Evolutionary conservation across 1,140 invertebrate genomes (phyloP), one percentile per base, ranked within the genome.

Genomic region (Drosophila azteca): DNA sequence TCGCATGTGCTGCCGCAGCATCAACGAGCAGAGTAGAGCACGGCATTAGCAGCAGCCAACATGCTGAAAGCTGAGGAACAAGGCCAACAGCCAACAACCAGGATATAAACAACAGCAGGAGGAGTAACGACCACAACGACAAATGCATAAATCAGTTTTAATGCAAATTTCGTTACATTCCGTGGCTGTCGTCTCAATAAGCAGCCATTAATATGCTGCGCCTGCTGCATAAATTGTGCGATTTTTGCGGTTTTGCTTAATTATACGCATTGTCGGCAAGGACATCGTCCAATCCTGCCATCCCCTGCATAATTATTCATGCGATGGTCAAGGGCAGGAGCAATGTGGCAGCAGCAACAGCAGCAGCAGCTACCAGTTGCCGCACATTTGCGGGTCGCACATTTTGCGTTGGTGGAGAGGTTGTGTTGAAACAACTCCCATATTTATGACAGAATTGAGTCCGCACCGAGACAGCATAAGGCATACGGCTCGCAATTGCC

Each of bases 271-370:
- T 74, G 68, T 63, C 29, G 60, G 60, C 55, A 79, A 75, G 69
- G 68, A 61, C 65, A 64, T 59, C 66, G 53, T 68, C 49, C 73
- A 65, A 52, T 60, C 41, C 50, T 11, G 50, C 20, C 17, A 20
- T 0, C 17, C 46, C 45, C 59, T 61, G 41, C 45, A 77, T 54
- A 65, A 78, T 81, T 75, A 78, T 82, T 81, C 58, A 87, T 63
- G 48, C 60, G 61, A 77, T 68, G 82, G 82, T 88, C 82, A 87
- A 87, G 82, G 82, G 71, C 82, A 87, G 88, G 82, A 83, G 71
- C 82, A 81, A 13, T 43, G 35, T 39, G 35, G 35, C 11, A 5
- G 11, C 3, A 39, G 35, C 35, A 13, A 4, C 35, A 4, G 35
- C 3, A 13, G 11, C 35, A 13, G 35, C 66, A 49, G 66, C 64